Evolutionary conservation across 1,140 invertebrate species (phyloP), one percentile per base, ranked within the genome.

Genomic region (Zaprionus kolodkinae): DNA sequence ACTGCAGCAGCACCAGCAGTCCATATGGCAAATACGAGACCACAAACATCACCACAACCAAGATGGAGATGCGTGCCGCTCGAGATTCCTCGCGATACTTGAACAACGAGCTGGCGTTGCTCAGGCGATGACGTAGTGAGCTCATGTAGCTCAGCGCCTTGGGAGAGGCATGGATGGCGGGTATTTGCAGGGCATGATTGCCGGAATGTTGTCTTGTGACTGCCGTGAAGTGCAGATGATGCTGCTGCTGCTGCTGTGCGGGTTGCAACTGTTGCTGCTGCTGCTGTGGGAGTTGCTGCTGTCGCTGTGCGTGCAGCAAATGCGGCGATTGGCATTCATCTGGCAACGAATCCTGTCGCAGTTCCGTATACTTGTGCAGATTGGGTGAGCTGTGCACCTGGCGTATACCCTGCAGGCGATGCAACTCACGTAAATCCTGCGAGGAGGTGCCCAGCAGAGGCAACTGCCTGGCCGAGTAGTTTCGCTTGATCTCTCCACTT

Each of bases 41-140:
- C 64, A 95, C 93, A 33, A 96, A 95, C 93, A 97, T 96, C 3
- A 97, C 94, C 71, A 94, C 93, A 77, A 94, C 94, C 72, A 96
- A 85, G 33, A 96, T 95, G 79, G 96, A 96, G 54, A 97, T 96
- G 62, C 96, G 94, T 4, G 96, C 96, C 0, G 96, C 96, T 69
- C 96, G 94, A 35, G 96, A 95, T 92, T 97, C 96, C 92, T 97
- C 96, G 21, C 96, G 94, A 89, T 97, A 97, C 64, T 95, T 94
- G 91, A 97, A 97, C 64, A 97, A 93, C 15, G 96, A 96, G n/a
- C 96, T 96, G 11, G 96, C 96, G 87, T 97, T 97, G 65, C 96
- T 97, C 48, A 97, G 96, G 10, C 96, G 93, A 90, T 96, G 95
- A 43, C 95, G 95, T 60, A 97, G 93, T 6, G 95, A 95, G 59